Conservation (phyloP, 64 coral and sea anemone genomes). For the Stichodactyla mertensii region DNA sequence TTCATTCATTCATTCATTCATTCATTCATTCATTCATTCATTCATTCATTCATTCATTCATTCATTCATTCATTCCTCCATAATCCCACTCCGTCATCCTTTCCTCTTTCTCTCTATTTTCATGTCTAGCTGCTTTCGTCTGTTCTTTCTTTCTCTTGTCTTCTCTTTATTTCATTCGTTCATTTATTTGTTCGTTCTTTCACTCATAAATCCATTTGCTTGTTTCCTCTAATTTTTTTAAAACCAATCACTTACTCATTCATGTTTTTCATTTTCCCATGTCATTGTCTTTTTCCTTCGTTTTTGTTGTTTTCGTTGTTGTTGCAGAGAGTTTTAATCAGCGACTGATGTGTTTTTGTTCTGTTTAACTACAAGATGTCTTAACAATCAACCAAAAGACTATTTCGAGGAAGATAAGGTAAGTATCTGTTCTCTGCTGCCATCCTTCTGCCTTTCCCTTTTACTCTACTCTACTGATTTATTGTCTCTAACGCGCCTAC, state of each 20-base stretch:
- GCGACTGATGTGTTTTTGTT: no score
- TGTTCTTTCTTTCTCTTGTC: background rate
- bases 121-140: background rate
- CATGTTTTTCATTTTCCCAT: background rate
- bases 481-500: no score
- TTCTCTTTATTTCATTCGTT: background rate
- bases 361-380: conserved; percentile 51
- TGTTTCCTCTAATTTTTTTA: no score
- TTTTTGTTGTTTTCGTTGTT: background rate
- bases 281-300: background rate
- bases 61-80: background rate
- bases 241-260: no score
- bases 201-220: no score
- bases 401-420: conserved; percentile 82
- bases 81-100: background rate
- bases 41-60: no score
- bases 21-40: no score
- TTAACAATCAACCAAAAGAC: conserved; percentile 81
- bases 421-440: background rate
- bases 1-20: no score
- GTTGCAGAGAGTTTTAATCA: background rate
- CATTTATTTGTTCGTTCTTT: background rate
- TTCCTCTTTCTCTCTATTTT: background rate
- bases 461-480: background rate
- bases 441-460: background rate